Base-by-base conservation (phyloP, 1,140 invertebrate genomes). In the Drosophila hydei region DNA sequence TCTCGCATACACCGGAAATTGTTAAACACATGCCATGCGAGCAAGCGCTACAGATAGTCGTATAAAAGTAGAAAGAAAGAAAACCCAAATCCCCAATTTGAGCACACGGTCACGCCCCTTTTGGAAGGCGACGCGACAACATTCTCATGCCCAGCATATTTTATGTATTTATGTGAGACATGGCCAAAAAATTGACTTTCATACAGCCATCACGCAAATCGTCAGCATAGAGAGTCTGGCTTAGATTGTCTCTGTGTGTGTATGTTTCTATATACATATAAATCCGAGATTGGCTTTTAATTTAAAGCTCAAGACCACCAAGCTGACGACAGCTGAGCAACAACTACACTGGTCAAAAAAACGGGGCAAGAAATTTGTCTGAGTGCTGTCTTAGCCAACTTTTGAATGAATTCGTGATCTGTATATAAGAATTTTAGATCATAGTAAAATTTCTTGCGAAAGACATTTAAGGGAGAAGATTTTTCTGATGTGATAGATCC, bases 21-120 rank as follows among this genome's bases (percentile, higher is more conserved):
- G 69, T 72, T 72, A 58, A 59, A 38, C 14, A 63, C 54, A 51
- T 67, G 64, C 48, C 65, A 54, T 68, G 65, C 27, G 56, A 61
- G 56, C n/a, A 4, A 42, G 51, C 4, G 30, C 19, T 16, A 19
- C 16, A 6, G 12, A 60, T 6, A 30, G 7, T 25, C 50, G 11
- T 42, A 23, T n/a, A 36, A 36, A 63, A 43, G 40, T 19, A 18
- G 21, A 38, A 33, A 27, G 52, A 47, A 55, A 54, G 27, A 33
- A 56, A 65, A 56, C 25, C 30, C 38, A 61, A 69, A 69, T 54
- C 27, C 27, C 48, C 38, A 43, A 67, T 21, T 55, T 40, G 50
- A 47, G 11, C 33, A 47, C n/a, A 58, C 52, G 33, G 42, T 23
- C 27, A 55, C 50, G 23, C 47, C 30, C 18, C 18, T 51, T 48